Conservation (phyloP, 2,888 invertebrate species). For the Hypercompe scribonia region DNA sequence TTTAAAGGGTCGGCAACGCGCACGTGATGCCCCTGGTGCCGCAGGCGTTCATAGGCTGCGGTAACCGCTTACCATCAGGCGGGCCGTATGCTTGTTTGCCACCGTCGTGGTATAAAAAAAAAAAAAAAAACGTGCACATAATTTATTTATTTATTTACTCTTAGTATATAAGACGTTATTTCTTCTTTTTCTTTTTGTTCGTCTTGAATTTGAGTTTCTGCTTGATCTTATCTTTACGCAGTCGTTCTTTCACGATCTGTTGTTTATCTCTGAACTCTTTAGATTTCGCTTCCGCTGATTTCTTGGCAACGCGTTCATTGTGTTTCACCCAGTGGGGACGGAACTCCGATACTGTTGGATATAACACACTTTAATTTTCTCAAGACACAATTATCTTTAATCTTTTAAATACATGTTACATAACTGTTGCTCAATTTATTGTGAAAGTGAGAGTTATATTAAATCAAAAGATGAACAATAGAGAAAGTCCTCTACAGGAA, state of each 20-base stretch:
- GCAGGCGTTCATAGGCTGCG: too few relatives aligned
- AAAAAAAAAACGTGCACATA: not conserved
- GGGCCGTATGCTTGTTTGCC: too few relatives aligned
- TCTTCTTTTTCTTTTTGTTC: constrained; percentile 71
- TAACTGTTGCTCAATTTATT: too few relatives aligned
- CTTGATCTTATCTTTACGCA: constrained; percentile 88
- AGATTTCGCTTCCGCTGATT: constrained; percentile 71
- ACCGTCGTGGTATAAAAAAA: too few relatives aligned
- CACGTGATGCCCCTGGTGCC: too few relatives aligned
- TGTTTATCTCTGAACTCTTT: constrained; percentile 91
- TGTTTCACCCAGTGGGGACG: constrained; percentile 92
- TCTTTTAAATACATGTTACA: too few relatives aligned
- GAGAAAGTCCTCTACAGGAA: not conserved
- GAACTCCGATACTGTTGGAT: constrained; percentile 79
- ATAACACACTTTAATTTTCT: not conserved
- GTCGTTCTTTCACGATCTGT: constrained; percentile 91
- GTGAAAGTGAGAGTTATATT: too few relatives aligned
- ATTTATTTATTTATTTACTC: constrained; percentile 12
- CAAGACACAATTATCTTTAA: not conserved
- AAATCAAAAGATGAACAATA: not conserved
- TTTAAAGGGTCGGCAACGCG: too few relatives aligned
- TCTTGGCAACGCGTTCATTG: constrained; percentile 88
- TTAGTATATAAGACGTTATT: constrained; percentile 40
- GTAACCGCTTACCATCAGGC: too few relatives aligned
- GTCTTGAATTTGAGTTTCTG: constrained; percentile 80